A percentile compares a stretch with the other conserved stretches of the same genome.
These are phyloP conservation scores for Streptopelia turtur DNA, from an alignment of 2,797 vertebrate genomes.

Conservation along the genomic window DNA sequence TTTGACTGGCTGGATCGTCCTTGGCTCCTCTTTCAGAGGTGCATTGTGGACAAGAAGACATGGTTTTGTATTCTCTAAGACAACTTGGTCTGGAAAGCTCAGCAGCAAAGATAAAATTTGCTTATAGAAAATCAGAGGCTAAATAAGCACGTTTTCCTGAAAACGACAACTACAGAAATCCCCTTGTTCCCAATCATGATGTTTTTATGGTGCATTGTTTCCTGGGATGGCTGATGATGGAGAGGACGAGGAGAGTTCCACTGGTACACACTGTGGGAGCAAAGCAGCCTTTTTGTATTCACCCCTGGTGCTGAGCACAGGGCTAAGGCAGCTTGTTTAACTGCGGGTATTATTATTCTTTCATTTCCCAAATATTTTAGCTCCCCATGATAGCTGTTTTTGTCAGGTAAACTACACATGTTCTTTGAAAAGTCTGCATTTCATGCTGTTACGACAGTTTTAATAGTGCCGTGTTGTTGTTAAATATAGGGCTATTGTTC, in stretches of 20 bases:
- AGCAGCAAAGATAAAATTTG: not conserved
- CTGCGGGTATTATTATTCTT: not conserved
- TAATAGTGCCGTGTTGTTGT: not conserved
- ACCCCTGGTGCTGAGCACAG: not conserved
- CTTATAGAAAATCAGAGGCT: not conserved
- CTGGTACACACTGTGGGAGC: not conserved
- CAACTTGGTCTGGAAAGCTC: not conserved
- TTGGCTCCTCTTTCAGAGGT: not conserved
- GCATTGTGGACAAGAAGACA: no score
- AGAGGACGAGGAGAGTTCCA: not conserved
- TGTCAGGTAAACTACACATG: not conserved
- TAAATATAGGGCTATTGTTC: not conserved
- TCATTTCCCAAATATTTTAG: not conserved
- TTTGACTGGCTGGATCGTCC: not conserved
- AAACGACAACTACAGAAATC: not conserved
- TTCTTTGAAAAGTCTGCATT: not conserved
- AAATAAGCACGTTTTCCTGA: not conserved
- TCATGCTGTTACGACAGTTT: not conserved
- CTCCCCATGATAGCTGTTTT: not conserved
- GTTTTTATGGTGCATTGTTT: not conserved
- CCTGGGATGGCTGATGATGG: not conserved
- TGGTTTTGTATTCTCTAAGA: not conserved
- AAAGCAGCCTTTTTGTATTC: not conserved
- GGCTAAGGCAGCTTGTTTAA: not conserved
- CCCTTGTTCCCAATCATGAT: not conserved